Evolutionary conservation across 2,888 invertebrate species (phyloP).

Genomic region (Drosophila rellima): DNA sequence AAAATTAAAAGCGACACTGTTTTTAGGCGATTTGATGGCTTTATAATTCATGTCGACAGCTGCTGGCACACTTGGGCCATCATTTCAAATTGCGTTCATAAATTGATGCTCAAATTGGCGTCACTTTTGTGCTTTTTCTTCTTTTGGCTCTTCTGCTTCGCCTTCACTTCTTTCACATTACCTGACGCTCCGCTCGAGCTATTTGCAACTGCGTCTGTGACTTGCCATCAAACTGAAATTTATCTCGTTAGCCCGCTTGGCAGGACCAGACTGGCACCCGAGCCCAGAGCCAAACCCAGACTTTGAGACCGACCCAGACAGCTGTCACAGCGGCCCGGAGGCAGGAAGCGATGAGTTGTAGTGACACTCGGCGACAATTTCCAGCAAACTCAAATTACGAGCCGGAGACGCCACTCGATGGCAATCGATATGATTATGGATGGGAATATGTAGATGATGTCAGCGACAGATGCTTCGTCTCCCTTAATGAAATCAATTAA

Average conservation of each 20-base stretch:
- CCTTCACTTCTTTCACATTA: slow-evolving; percentile 48
- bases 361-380: slow-evolving; percentile 79
- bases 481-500: slow-evolving; percentile 75
- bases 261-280: slow-evolving; percentile 21
- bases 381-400: slow-evolving; percentile 68
- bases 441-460: slow-evolving; percentile 41
- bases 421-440: slow-evolving; percentile 53
- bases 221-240: slow-evolving; percentile 74
- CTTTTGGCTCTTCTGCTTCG: not conserved
- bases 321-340: slow-evolving; percentile 65
- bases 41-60: slow-evolving; percentile 56
- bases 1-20: slow-evolving; percentile 33
- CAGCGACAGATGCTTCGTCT: slow-evolving; percentile 63
- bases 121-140: slow-evolving; percentile 36
- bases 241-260: slow-evolving; percentile 71
- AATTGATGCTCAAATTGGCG: slow-evolving; percentile 65
- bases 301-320: slow-evolving; percentile 33
- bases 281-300: not conserved
- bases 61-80: slow-evolving; percentile 33
- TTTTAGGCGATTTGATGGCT: slow-evolving; percentile 60
- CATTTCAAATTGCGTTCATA: slow-evolving; percentile 52
- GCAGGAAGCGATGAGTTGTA: slow-evolving; percentile 60
- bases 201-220: slow-evolving; percentile 64
- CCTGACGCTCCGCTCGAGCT: slow-evolving; percentile 71
- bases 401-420: slow-evolving; percentile 35